Percentiles rank a stretch among this genome's conserved stretches.
phyloP scores from a whole-genome alignment of 1,140 invertebrate species.

The Aphis craccivora region DNA sequence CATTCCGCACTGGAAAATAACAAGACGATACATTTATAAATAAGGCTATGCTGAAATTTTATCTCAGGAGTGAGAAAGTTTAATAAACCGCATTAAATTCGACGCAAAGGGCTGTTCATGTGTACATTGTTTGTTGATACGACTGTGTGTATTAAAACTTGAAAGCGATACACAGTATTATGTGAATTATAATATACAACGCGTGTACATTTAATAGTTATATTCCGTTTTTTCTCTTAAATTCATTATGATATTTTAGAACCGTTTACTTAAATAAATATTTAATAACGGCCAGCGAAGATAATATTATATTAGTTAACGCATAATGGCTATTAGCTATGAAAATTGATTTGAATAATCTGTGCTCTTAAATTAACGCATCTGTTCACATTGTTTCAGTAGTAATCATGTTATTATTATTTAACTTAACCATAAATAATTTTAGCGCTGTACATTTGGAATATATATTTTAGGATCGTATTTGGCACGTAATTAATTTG shows the following conservation, averaged over 20 bases:
- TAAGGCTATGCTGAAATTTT: background rate
- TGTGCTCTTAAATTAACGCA: background rate
- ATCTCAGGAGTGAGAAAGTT: background rate
- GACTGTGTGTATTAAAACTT: background rate
- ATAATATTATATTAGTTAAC: background rate
- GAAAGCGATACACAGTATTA: background rate
- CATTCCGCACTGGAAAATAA: background rate
- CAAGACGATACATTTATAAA: background rate
- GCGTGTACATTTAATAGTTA: background rate
- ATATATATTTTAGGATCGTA: background rate
- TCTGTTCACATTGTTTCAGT: background rate
- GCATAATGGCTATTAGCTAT: background rate
- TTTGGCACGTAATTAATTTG: background rate
- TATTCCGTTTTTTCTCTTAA: background rate
- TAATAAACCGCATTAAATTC: background rate
- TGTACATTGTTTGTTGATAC: background rate
- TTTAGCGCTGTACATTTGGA: background rate
- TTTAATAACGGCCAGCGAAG: background rate
- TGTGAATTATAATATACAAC: background rate
- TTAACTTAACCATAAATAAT: background rate
- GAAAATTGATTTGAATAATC: background rate
- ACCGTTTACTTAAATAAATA: background rate
- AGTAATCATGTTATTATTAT: background rate
- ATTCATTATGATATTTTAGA: background rate
- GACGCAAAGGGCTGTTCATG: background rate